Base-by-base conservation (phyloP, 1,140 invertebrate genomes). In the Macrocentrus cingulum region DNA sequence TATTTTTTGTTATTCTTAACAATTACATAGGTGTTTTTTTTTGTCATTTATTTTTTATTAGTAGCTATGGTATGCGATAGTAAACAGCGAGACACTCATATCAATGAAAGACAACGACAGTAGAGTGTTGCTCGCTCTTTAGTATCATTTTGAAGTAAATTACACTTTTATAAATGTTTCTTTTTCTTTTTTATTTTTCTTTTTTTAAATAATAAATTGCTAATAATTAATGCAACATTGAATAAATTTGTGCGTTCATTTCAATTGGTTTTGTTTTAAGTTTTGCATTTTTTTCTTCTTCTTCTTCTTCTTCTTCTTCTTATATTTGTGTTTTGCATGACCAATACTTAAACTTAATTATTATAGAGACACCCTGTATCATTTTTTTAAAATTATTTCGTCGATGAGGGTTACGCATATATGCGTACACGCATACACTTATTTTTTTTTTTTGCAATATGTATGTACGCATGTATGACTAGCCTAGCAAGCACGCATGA, bases 311-410 rank as follows among this genome's bases (percentile, higher is more conserved):
- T 34, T 52, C 41, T 46, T 22, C 29, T 50, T 37, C 36, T 57
- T 22, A 53, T 57, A 22, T 20, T 56, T 52, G 18, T 29, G 48
- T 36, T 41, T 18, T 46, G 22, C 23, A 32, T 44, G 6, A 29
- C 20, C 23, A 41, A 15, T 41, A 41, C 20, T 29, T 42, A 44
- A 41, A 45, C 23, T 59, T 52, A 59, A 44, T 59, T 59, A 59
- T 60, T 56, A 41, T 29, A 52, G 59, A 57, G 54, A 63, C 59
- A 64, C 62, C 62, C 62, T 64, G 62, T 64, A 61, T 60, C 44
- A 44, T 58, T 45, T 45, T 52, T 13, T 59, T 56, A 2, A 45
- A 42, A 11, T 51, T 45, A 25, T 52, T 34, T 52, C 39, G 13
- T 49, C 32, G 9, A 36, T 36, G 32, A 19, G 39, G n/a, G 39